Base-by-base conservation (phyloP, 1,140 invertebrate species). In the Pseudomyrmex sp. region DNA sequence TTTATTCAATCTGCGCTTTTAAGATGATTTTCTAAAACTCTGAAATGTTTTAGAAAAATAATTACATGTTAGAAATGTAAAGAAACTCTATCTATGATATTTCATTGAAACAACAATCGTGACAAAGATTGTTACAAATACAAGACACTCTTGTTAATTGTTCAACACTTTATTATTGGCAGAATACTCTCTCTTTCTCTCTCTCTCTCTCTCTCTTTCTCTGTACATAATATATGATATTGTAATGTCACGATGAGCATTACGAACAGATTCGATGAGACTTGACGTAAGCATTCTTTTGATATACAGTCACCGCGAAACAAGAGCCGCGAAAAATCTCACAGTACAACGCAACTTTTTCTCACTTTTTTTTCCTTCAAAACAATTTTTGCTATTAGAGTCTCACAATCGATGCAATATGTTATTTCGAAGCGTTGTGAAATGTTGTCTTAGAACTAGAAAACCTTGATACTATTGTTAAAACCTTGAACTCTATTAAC, bases 121-220 rank as follows among this genome's bases (percentile, higher is more conserved):
- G 35, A 35, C 35, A 35, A 35, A 35, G 35, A 35, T 7, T 35
- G 5, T 26, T 26, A 26, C 26, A 35, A 35, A 61, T 61, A 20
- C 58, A 61, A 61, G 18, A 20, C 20, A 9, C 82, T 89, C 91
- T 90, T 70, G 35, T 76, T 93, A 93, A 93, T 89, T 89, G 90
- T 89, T 92, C 74, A 93, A 92, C 89, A 90, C 87, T 93, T 93
- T 93, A 93, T 93, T 93, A 93, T 93, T 92, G 84, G 86, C 89
- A 92, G 89, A 92, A 92, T 92, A 91, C 84, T 91, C 65, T 90
- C 91, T 91, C 20, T 75, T 23, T 76, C 23, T 76, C 48, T 91
- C 20, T 75, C n/a, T 76, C 35, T 35, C 26, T 26, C 5, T 35
- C 5, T 35, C 35, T 23, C 66, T 90, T 92, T 18, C 89, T 66